phyloP scores from a whole-genome alignment of 2,113 vertebrate genomes.

The Mastomys natalensis region DNA sequence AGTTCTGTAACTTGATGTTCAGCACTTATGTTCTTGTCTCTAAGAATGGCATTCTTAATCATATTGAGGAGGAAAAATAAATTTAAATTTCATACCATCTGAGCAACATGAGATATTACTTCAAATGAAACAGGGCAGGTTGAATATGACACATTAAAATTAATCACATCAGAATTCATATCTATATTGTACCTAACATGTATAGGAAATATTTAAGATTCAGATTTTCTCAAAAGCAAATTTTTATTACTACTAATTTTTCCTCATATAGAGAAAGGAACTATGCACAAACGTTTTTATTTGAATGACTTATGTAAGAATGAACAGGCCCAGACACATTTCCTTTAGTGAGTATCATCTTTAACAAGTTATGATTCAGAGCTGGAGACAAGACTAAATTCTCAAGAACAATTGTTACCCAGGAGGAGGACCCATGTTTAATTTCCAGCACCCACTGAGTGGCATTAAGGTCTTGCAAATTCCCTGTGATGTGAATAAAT shows the following conservation, averaged over 20 bases:
- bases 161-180: not conserved
- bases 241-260: fast-evolving
- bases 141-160: not conserved
- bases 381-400: too few species aligned
- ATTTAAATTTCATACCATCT: not conserved
- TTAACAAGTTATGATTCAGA: not conserved
- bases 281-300: not conserved
- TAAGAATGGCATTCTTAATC: not conserved
- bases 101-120: not conserved
- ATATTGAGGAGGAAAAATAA: not conserved
- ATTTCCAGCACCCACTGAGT: too few species aligned
- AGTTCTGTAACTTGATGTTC: not conserved
- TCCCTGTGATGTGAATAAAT: too few species aligned
- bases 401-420: too few species aligned
- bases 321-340: not conserved
- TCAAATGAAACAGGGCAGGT: not conserved
- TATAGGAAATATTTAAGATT: not conserved
- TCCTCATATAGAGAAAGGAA: not conserved
- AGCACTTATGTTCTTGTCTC: not conserved
- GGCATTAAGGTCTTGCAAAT: too few species aligned
- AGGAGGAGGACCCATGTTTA: too few species aligned
- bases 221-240: not conserved
- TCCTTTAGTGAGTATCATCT: not conserved
- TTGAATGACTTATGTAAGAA: not conserved
- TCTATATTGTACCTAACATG: too few species aligned